Evolutionary conservation across 2,888 invertebrate genomes (phyloP), one percentile per base, ranked within the genome.

Genomic region (Chymomyza procnemis): DNA sequence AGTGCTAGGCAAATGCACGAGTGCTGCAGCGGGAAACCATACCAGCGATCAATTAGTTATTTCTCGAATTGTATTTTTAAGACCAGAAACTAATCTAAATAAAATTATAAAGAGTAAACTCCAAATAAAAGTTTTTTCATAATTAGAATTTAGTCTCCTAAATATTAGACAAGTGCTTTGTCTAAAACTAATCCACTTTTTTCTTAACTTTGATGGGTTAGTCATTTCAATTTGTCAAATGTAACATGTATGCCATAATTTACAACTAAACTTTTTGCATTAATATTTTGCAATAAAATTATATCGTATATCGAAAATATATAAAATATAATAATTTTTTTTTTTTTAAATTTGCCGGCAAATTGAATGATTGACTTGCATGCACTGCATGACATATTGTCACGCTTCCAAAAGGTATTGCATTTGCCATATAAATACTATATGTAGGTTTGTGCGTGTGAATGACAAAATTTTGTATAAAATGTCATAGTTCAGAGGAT

Each of bases 351-450:
- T 22, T 54, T 41, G 12, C 16, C 18, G 14, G 12, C 47, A 18
- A 50, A 50, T 30, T 34, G 48, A 58, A 56, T 71, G 76, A 80
- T 71, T 79, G 76, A 76, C 76, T 78, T 80, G 72, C 80, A 82
- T 76, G 76, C 75, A 54, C 73, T 41, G 67, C 67, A 16, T 21
- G 64, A 62, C 58, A 63, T 61, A 71, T 70, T 41, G 34, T 41
- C 3, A 41, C 12, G 34, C 34, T 1, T 41, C 34, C 3, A 41
- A 41, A 41, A 12, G 69, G 66, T 71, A 69, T 63, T 73, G 75
- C 70, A 19, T 50, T 4, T 50, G 4, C 19, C 50, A 26, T 26
- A 26, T 26, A 26, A 22, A 22, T 22, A 22, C n/a, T 48, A 48
- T 50, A n/a, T 19, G 2, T 50, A n/a, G 9, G 50, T 50, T 12